Evolutionary conservation across 2,113 vertebrate species (phyloP).

Genomic region (Pteruthius melanotis): DNA sequence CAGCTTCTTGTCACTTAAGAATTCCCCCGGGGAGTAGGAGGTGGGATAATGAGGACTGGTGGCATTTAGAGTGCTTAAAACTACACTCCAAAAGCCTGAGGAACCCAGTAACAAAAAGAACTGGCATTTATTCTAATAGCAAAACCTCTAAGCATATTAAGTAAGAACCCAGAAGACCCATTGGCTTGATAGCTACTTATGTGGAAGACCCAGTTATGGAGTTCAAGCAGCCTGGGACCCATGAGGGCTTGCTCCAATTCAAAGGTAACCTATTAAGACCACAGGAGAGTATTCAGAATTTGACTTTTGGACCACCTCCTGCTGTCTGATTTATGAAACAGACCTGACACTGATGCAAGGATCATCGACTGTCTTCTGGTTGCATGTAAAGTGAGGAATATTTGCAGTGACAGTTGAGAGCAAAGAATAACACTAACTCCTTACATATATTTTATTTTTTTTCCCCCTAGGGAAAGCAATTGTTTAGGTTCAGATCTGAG

Average conservation of each 20-base stretch:
- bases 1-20: conserved; percentile 75
- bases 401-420: background rate
- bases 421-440: background rate
- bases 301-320: conserved; percentile 17
- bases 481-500: background rate
- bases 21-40: conserved; percentile 64
- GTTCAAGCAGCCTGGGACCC: background rate
- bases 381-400: background rate
- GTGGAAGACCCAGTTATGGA: conserved; percentile 37
- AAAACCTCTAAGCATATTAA: conserved; percentile 59
- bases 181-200: conserved; percentile 33
- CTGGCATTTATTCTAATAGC: conserved; percentile 42
- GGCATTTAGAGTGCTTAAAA: conserved; percentile 63
- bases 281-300: background rate
- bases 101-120: conserved; percentile 47
- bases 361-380: background rate
- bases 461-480: background rate
- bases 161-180: conserved; percentile 46
- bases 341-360: background rate
- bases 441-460: background rate
- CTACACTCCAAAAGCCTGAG: background rate
- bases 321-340: conserved; percentile 30
- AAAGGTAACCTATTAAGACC: conserved; percentile 35
- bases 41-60: conserved; percentile 60
- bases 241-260: conserved; percentile 38